Percentiles rank a stretch among this genome's conserved stretches.
Conservation (phyloP, 2,888 invertebrate genomes). For the Cheilosia soror region DNA sequence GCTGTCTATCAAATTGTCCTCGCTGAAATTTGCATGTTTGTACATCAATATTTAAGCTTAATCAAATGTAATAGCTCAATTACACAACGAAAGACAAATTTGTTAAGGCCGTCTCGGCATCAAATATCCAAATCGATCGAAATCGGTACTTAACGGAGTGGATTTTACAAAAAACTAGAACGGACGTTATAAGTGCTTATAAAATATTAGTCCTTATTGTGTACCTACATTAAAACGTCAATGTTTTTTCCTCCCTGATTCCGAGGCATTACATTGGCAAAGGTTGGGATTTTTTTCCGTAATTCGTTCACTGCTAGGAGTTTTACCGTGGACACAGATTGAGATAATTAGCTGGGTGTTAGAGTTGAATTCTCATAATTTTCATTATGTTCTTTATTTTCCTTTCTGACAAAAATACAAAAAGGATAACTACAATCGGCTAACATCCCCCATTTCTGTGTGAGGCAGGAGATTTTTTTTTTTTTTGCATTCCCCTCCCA, state of each 20-base stretch:
- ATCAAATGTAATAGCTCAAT: conserved; percentile 25
- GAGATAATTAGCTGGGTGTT: conserved; percentile 31
- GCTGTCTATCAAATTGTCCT: too few relatives aligned
- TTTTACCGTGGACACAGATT: not conserved
- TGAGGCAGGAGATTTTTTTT: not conserved
- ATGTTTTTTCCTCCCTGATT: conserved; percentile 8
- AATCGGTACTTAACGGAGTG: too few relatives aligned
- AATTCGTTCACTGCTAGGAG: not conserved
- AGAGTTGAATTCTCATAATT: conserved; percentile 32
- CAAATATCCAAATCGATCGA: conserved; percentile 21
- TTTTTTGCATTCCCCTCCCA: not conserved
- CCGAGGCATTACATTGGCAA: conserved; percentile 14
- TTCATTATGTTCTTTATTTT: conserved; percentile 31
- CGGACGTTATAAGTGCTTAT: conserved; percentile 5
- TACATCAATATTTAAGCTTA: not conserved
- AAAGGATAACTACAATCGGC: not conserved
- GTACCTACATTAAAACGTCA: conserved; percentile 42
- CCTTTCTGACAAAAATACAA: conserved; percentile 4
- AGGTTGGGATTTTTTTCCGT: not conserved
- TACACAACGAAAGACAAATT: not conserved
- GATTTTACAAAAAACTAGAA: conserved; percentile 14
- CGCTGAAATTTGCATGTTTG: not conserved
- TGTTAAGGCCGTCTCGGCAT: not conserved
- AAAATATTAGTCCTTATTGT: conserved; percentile 46
- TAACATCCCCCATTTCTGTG: not conserved